phyloP scores from a whole-genome alignment of 2,888 invertebrate genomes.

The Agonopterix subpropinquella region DNA sequence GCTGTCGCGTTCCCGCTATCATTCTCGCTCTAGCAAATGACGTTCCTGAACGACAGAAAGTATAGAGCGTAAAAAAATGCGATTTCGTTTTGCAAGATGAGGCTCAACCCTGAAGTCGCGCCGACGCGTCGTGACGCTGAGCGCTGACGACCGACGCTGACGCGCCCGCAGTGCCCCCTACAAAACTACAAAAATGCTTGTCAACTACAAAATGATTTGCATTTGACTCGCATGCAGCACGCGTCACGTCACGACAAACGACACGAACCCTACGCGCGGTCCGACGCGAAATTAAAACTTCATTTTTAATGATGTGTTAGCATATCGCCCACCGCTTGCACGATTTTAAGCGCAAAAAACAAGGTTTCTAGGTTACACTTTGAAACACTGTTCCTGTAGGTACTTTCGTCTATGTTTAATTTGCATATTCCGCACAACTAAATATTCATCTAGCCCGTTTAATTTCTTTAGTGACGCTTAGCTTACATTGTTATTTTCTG shows the following conservation, averaged over 20 bases:
- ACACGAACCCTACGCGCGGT: conserved; percentile 22
- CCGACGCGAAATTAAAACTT: conserved; percentile 55
- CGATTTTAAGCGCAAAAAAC: conserved; percentile 24
- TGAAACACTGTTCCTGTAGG: conserved; percentile 6
- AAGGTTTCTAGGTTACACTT: conserved; percentile 19
- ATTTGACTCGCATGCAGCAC: conserved; percentile 32
- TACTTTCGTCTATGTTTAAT: conserved; percentile 3
- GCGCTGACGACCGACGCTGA: too few species aligned
- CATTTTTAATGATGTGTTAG: conserved; percentile 65
- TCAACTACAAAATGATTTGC: conserved; percentile 36
- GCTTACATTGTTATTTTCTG: not conserved
- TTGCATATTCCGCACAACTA: conserved; percentile 7
- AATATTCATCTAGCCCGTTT: conserved; percentile 1
- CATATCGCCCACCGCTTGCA: conserved; percentile 31
- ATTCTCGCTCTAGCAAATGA: too few species aligned
- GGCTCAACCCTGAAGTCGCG: too few species aligned
- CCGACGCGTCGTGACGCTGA: too few species aligned
- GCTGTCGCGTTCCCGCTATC: too few species aligned
- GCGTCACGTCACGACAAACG: conserved; percentile 23
- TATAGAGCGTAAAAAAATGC: too few species aligned
- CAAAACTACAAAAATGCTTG: too few species aligned
- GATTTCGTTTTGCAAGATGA: too few species aligned
- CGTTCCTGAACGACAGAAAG: too few species aligned
- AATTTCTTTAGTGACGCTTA: conserved; percentile 1
- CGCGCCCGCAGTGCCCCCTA: conserved; percentile 2